A percentile compares a stretch with the other conserved stretches of the same genome.
These are phyloP conservation scores for Trypoxylus dichotomus DNA, from an alignment of 1,140 invertebrate species.

Conservation along the genomic window DNA sequence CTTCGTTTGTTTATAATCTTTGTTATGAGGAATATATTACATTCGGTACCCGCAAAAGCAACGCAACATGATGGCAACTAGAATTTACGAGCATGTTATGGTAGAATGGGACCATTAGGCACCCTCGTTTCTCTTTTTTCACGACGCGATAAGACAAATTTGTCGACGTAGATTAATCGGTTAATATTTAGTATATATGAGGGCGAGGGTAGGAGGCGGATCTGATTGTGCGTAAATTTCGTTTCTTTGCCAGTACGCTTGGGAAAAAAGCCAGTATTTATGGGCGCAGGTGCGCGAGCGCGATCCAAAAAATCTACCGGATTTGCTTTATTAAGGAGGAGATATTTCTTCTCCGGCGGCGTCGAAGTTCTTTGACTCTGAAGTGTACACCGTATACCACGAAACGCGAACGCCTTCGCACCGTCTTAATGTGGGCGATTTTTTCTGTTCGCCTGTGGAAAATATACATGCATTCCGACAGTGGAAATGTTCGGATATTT, in stretches of 20 bases:
- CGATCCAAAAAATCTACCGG: slow-evolving; percentile 16
- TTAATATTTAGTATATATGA: slow-evolving; percentile 9
- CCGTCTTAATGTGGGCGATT: not conserved
- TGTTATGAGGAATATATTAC: too few relatives aligned
- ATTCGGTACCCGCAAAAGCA: too few relatives aligned
- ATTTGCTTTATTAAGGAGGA: slow-evolving; percentile 22
- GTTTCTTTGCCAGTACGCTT: not conserved
- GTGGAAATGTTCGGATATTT: not conserved
- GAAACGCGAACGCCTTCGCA: not conserved
- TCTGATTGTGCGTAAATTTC: slow-evolving; percentile 22
- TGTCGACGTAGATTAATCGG: slow-evolving; percentile 18
- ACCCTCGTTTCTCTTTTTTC: not conserved
- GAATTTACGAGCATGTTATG: not conserved
- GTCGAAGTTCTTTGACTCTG: not conserved
- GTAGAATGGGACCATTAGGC: not conserved
- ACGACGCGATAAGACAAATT: slow-evolving; percentile 1
- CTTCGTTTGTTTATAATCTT: not conserved
- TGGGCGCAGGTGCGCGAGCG: slow-evolving; percentile 4
- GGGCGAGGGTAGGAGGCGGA: not conserved
- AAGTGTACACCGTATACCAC: not conserved
- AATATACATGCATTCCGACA: not conserved
- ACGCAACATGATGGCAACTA: not conserved
- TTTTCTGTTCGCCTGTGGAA: not conserved
- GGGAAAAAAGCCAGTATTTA: not conserved
- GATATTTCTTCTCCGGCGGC: slow-evolving; percentile 6